Percentiles rank a stretch among this genome's conserved stretches.
phyloP scores from a whole-genome alignment of 2,888 invertebrate genomes.

The Xanthorhoe spadicearia region DNA sequence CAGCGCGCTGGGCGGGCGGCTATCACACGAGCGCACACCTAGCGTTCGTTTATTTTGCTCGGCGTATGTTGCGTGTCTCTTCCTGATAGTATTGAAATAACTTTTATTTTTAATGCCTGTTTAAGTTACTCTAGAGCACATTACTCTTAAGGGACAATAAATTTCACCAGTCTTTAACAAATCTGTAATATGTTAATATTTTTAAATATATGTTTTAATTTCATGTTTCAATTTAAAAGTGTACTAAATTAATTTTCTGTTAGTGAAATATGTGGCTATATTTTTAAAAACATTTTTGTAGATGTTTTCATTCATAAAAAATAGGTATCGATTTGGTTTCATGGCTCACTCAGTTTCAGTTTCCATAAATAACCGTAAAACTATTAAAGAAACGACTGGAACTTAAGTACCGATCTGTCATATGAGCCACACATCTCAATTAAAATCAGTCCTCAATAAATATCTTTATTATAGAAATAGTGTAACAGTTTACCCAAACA shows the following conservation, averaged over 20 bases:
- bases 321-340: too few species aligned
- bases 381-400: not conserved
- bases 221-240: too few species aligned
- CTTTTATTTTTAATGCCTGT: not conserved
- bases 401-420: not conserved
- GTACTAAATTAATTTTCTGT: too few species aligned
- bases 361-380: not conserved
- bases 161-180: too few species aligned
- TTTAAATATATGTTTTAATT: too few species aligned
- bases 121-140: not conserved
- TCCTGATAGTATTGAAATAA: not conserved
- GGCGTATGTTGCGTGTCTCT: slow-evolving; percentile 47
- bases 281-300: too few species aligned
- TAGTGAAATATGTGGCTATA: too few species aligned
- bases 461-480: not conserved
- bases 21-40: slow-evolving; percentile 55
- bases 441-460: not conserved
- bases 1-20: slow-evolving; percentile 55
- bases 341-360: not conserved
- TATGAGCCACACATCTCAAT: not conserved
- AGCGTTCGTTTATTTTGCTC: slow-evolving; percentile 52
- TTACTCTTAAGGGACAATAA: too few species aligned
- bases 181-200: too few species aligned
- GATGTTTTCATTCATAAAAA: too few species aligned
- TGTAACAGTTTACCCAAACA: not conserved